Evolutionary conservation across 53 echinoderm and acorn worm genomes (phyloP), one percentile per base, ranked within the genome.

Genomic region (Echinometra lucunter): DNA sequence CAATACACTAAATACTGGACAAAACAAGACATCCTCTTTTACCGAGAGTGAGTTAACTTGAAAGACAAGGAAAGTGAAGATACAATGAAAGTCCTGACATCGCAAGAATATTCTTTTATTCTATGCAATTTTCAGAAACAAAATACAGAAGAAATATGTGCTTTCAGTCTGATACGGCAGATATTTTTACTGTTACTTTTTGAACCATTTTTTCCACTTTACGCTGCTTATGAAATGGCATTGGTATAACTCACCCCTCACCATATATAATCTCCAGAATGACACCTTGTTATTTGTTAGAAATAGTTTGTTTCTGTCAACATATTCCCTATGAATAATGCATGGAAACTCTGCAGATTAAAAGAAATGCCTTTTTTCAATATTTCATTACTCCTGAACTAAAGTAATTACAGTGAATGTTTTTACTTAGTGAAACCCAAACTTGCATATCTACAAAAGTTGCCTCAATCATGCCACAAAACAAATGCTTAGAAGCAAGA

Each of bases 101-200:
- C 58, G 49, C 60, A 60, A 89, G 89, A 89, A 89, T 49, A 60
- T 60, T 37, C 23, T 58, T 25, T 58, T 89, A 89, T 89, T 58
- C 89, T 89, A 89, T 89, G 89, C 89, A 89, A 89, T 89, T 89
- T 58, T 89, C 89, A 89, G 58, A 38, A 23, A 89, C 32, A 23
- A 32, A 57, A 58, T 35, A 89, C 35, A 58, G 58, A 58, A 58
- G 89, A 37, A 89, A 89, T 89, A 89, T 89, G 89, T 89, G 89
- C 89, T 89, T 89, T 89, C 89, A 89, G n/a, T 57, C 58, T 89
- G 60, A 89, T 60, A 89, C 25, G 89, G 89, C 89, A 89, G 89
- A 89, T 89, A 89, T 89, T 89, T 89, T 89, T 89, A 89, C 60
- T 37, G 56, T 88, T 88, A 55, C 88, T 53, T 35, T 72, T 63